Percentiles rank a stretch among this genome's conserved stretches.
Conservation (phyloP, 1,140 invertebrate species). For the Pinna nobilis region DNA sequence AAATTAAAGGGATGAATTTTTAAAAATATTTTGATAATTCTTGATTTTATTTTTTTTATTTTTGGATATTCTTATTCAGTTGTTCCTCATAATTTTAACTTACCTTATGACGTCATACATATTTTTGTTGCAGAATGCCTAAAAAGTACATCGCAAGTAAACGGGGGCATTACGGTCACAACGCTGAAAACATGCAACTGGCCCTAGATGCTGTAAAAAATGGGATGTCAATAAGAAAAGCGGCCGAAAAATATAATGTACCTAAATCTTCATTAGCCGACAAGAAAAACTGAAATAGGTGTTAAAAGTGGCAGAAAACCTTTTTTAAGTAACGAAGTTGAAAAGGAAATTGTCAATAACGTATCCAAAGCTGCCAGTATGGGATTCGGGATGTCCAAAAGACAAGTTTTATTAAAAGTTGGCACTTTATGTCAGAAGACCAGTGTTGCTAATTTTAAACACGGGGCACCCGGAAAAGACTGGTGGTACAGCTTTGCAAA, state of each 20-base stretch:
- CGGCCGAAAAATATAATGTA: background rate
- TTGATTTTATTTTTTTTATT: too few species aligned
- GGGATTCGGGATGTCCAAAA: constrained; percentile 18
- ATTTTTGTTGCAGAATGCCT: too few species aligned
- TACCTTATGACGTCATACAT: too few species aligned
- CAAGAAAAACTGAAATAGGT: background rate
- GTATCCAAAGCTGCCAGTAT: constrained; percentile 12
- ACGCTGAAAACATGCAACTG: background rate
- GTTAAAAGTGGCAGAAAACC: constrained; percentile 11
- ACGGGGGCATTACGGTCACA: too few species aligned
- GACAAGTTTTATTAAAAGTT: background rate
- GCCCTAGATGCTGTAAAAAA: constrained; percentile 18
- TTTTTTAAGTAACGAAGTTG: constrained; percentile 13
- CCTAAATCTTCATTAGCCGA: constrained; percentile 18
- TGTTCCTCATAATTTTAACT: too few species aligned
- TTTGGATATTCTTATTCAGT: too few species aligned
- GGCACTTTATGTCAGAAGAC: background rate
- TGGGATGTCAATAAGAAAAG: constrained; percentile 2
- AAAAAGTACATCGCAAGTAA: too few species aligned
- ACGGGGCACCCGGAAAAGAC: constrained; percentile 21
- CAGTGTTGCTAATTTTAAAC: constrained; percentile 3
- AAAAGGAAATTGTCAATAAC: constrained; percentile 10
- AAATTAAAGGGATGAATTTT: too few species aligned
- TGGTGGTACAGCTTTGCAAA: constrained; percentile 33
- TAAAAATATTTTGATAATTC: too few species aligned